Conservation (phyloP, 2,113 vertebrate species). For the Helogale parvula region DNA sequence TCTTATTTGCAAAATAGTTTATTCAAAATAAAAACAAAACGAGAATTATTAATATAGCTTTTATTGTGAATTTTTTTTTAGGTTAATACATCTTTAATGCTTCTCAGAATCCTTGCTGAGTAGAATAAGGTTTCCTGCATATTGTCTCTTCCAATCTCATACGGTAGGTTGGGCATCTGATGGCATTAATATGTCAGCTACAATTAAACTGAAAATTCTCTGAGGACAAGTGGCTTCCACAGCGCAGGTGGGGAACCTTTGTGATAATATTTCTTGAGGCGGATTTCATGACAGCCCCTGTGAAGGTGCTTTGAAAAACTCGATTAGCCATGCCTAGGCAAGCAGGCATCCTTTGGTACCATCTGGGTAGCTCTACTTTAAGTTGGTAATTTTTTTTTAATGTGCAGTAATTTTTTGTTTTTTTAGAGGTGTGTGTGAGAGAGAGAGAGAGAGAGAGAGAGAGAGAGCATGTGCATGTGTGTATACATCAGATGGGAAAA, state of each 20-base stretch:
- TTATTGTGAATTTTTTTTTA: constrained; percentile 10
- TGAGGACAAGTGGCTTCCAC: neutral
- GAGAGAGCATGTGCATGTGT: neutral
- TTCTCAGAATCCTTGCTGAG: neutral
- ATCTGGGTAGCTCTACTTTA: neutral
- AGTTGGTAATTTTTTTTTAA: neutral
- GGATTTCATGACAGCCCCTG: neutral
- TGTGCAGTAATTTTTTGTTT: neutral
- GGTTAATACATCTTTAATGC: neutral
- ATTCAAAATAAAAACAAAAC: constrained; percentile 36
- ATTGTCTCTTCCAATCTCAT: neutral
- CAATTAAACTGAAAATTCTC: neutral
- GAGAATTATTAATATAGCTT: neutral
- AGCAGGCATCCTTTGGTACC: neutral
- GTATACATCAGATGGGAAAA: neutral
- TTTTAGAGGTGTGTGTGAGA: neutral
- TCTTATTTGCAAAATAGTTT: neutral
- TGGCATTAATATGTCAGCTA: neutral
- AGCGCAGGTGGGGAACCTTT: neutral
- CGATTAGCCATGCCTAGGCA: neutral
- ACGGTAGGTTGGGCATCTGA: neutral
- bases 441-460: no score
- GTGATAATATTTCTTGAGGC: neutral
- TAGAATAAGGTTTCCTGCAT: neutral
- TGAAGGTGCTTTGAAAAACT: neutral